phyloP scores from a whole-genome alignment of 2,113 vertebrate genomes.

The Seriola dumerili region DNA sequence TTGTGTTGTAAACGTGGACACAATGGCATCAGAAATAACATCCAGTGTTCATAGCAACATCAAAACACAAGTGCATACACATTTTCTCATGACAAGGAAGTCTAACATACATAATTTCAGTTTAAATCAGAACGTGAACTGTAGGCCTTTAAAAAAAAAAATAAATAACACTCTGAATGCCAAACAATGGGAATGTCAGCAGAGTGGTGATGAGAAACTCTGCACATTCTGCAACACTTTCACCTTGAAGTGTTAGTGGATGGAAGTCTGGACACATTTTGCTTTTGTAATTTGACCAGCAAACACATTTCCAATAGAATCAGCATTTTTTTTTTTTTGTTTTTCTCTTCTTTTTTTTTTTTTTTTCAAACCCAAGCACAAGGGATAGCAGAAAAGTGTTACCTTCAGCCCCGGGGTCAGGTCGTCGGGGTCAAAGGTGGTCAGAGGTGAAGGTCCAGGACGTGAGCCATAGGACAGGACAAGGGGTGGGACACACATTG shows the following conservation, averaged over 20 bases:
- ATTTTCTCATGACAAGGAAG: conserved; percentile 29
- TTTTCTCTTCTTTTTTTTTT: conserved; percentile 1
- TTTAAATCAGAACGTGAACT: conserved; percentile 20
- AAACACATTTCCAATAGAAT: conserved; percentile 70
- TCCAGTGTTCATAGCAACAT: conserved; percentile 48
- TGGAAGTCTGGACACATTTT: conserved; percentile 71
- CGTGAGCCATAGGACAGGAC: conserved; percentile 82
- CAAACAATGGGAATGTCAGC: conserved; percentile 88
- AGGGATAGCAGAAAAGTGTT: conserved; percentile 82
- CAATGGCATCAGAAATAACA: conserved; percentile 36
- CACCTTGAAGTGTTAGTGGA: conserved; percentile 76
- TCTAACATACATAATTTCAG: conserved; percentile 5
- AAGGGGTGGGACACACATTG: conserved; percentile 78
- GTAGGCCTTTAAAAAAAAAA: conserved; percentile 32
- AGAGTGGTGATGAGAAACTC: conserved; percentile 84
- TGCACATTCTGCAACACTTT: conserved; percentile 85
- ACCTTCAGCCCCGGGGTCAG: conserved; percentile 82
- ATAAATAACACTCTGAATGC: conserved; percentile 61
- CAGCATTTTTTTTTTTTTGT: conserved; percentile 29
- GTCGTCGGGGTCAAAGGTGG: conserved; percentile 77
- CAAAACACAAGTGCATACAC: conserved; percentile 38
- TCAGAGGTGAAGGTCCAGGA: conserved; percentile 82
- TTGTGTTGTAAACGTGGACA: conserved; percentile 7
- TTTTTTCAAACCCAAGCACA: conserved; percentile 69
- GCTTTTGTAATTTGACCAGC: conserved; percentile 63